Percentiles rank a stretch among this genome's conserved stretches.
Conservation (phyloP, 2,797 vertebrate genomes). For the Zenarchopterus dispar region DNA sequence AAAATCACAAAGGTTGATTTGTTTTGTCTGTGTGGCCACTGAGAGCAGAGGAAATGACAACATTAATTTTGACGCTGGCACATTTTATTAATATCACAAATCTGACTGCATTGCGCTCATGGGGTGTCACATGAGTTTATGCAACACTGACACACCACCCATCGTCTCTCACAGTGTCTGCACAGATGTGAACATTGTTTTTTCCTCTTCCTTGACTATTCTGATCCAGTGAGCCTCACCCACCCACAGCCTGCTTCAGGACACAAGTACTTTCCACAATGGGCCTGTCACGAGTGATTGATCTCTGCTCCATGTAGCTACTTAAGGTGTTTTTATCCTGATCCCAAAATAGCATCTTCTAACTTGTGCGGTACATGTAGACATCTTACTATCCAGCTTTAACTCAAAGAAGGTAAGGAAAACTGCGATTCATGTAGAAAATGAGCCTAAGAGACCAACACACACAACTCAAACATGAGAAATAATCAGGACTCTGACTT, state of each 20-base stretch:
- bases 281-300: constrained; percentile 55
- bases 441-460: background rate
- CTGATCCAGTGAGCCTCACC: constrained; percentile 23
- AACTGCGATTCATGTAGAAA: background rate
- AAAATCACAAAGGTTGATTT: background rate
- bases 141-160: constrained; percentile 11
- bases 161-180: constrained; percentile 2
- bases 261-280: constrained; percentile 61
- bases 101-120: constrained; percentile 28
- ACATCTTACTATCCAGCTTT: constrained; percentile 35
- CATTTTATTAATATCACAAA: constrained; percentile 27
- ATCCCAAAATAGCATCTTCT: constrained; percentile 48
- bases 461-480: background rate
- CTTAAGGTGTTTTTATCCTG: constrained; percentile 39
- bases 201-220: constrained; percentile 48
- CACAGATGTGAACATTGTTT: constrained; percentile 40
- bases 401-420: constrained; percentile 21
- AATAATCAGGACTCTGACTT: constrained; percentile 6
- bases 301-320: constrained; percentile 30
- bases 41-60: background rate
- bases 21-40: background rate
- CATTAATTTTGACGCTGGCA: constrained; percentile 8
- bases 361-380: constrained; percentile 28
- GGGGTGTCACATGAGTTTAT: constrained; percentile 15
- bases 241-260: constrained; percentile 26